Evolutionary conservation across 2,113 vertebrate genomes (phyloP), one percentile per base, ranked within the genome.

Genomic region (Lamprologus sp.): DNA sequence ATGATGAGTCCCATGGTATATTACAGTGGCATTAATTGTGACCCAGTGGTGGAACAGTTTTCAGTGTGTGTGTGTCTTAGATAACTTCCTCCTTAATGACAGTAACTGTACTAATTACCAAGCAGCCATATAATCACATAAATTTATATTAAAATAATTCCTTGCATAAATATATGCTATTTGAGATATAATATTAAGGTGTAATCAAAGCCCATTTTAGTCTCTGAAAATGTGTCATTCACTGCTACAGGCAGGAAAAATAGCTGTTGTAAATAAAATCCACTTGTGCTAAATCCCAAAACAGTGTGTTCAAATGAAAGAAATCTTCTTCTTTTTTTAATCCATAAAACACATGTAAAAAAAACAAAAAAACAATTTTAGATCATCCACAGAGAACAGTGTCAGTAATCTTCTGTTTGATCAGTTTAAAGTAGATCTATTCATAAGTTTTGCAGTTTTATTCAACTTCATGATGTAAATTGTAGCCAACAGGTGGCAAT

Each of bases 291-390:
- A 70, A 70, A 40, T 23, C n/a, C 35, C 65, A 23, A 40, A 40
- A 68, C n/a, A 40, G 7, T 68, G 15, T 33, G 63, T 42, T 70
- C 37, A 70, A 42, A 70, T 42, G n/a, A 70, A 70, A 70, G 6
- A 42, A 65, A 35, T 7, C 3, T 40, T 23, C 1, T 37, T 65
- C 7, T 2, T 23, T 31, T 42, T 35, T 60, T 1, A 70, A 70
- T 15, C 5, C 37, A 70, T 26, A 23, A 42, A 42, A 15, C n/a
- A 42, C 5, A 15, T 14, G 33, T 70, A 13, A 42, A 23, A 7
- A 33, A 13, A 0, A 1, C 1, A 6, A 3, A 0, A 33, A 7
- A 35, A 42, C 12, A 9, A 42, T 42, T 42, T 70, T 23, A 42
- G 13, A 73, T 70, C 12, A 23, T 73, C 37, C 37, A 73, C 37